Conservation (phyloP, 1,140 invertebrate genomes). For the Drosophila malerkotliana region DNA sequence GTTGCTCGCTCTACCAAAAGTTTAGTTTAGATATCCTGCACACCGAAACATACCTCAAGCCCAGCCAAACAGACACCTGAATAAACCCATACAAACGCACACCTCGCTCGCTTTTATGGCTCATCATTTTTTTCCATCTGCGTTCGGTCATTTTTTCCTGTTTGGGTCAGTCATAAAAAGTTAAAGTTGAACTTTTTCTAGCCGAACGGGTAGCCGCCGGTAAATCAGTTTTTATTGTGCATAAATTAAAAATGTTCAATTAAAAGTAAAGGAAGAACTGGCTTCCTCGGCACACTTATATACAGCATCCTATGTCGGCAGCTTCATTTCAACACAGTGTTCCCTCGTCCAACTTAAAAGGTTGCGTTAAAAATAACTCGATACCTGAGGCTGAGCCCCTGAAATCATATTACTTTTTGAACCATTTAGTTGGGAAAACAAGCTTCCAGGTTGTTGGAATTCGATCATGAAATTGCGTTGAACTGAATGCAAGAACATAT, state of each 20-base stretch:
- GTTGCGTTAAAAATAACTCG: slow-evolving; percentile 8
- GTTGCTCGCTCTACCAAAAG: slow-evolving; percentile 60
- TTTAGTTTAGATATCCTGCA: slow-evolving; percentile 57
- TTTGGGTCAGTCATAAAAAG: slow-evolving; percentile 69
- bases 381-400: background rate
- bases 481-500: slow-evolving; percentile 12
- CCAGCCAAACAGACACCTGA: slow-evolving; percentile 11
- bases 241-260: slow-evolving; percentile 80
- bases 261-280: slow-evolving; percentile 49
- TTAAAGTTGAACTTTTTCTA: slow-evolving; percentile 63
- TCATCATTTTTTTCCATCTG: slow-evolving; percentile 46
- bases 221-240: slow-evolving; percentile 80
- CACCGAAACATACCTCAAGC: background rate
- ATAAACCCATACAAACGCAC: slow-evolving; percentile 16
- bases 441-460: background rate
- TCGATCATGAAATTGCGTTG: slow-evolving; percentile 17
- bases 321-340: slow-evolving; percentile 12
- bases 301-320: background rate
- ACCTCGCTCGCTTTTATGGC: slow-evolving; percentile 68
- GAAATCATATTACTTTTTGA: slow-evolving; percentile 3
- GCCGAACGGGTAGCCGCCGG: slow-evolving; percentile 37
- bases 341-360: background rate
- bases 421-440: slow-evolving; percentile 28
- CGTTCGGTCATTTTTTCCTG: slow-evolving; percentile 1
- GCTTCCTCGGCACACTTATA: background rate